Evolutionary conservation across 2,113 vertebrate genomes (phyloP).

Genomic region (Phylloscopus trochiloides): DNA sequence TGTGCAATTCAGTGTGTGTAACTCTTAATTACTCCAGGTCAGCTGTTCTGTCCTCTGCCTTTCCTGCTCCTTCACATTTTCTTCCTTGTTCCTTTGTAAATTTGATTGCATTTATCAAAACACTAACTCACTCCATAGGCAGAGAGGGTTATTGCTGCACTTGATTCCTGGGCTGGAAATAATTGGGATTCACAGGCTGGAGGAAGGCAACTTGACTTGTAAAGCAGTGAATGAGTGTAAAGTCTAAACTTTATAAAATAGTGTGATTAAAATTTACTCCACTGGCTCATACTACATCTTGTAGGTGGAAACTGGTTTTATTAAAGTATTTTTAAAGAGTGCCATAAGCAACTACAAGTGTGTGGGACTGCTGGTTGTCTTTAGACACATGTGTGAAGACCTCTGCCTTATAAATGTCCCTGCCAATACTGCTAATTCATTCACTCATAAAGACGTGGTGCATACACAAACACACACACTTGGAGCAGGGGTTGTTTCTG

Average conservation of each 20-base stretch:
- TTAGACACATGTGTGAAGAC: background rate
- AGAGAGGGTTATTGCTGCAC: background rate
- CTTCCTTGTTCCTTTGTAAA: background rate
- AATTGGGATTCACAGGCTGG: background rate
- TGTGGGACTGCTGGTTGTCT: background rate
- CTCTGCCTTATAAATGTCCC: background rate
- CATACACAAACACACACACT: background rate
- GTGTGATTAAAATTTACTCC: background rate
- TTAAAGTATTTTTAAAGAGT: background rate
- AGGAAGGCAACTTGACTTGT: background rate
- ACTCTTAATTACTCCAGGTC: background rate
- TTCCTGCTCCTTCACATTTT: background rate
- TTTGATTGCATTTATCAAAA: background rate
- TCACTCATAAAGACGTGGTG: background rate
- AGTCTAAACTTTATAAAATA: background rate
- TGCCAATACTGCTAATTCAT: background rate
- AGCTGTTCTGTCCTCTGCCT: background rate
- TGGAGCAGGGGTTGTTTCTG: background rate
- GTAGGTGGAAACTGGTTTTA: background rate
- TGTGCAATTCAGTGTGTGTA: background rate
- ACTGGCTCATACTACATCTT: background rate
- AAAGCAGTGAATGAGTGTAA: background rate
- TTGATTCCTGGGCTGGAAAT: background rate
- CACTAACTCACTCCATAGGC: background rate
- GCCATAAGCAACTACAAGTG: background rate